Conservation (phyloP, 2,797 vertebrate genomes). For the Liasis olivaceus region DNA sequence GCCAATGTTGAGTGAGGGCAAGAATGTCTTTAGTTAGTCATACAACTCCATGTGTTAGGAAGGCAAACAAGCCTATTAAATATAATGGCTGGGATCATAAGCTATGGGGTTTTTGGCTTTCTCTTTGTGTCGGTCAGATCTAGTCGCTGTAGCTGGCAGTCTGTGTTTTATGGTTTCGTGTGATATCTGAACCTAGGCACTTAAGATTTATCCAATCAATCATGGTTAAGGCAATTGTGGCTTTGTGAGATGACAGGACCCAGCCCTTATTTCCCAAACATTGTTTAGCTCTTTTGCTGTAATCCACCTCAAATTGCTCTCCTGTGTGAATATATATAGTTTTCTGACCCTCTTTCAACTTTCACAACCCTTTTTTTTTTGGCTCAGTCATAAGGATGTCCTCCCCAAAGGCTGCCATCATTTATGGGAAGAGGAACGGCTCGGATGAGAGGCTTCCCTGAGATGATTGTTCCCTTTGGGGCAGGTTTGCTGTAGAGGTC, state of each 20-base stretch:
- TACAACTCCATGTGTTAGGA: neutral
- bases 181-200: neutral
- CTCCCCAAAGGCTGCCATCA: neutral
- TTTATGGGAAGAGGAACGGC: neutral
- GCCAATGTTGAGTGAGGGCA: neutral
- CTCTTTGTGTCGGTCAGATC: neutral
- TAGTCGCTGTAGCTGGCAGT: neutral
- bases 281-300: neutral
- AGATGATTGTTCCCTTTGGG: conserved; percentile 52
- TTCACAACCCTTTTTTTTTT: neutral
- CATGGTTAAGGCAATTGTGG: neutral
- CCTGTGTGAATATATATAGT: neutral
- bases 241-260: neutral
- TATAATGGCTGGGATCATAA: neutral
- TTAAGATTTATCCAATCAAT: neutral
- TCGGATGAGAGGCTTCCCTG: neutral
- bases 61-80: neutral
- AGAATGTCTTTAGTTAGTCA: neutral
- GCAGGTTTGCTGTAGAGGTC: conserved; percentile 61
- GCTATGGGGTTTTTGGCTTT: neutral
- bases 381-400: neutral
- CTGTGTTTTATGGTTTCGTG: neutral
- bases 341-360: neutral
- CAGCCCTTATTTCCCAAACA: neutral
- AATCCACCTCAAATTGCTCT: neutral